These are phyloP conservation scores for Verasper variegatus DNA, from an alignment of 2,113 vertebrate genomes.

Conservation along the genomic window DNA sequence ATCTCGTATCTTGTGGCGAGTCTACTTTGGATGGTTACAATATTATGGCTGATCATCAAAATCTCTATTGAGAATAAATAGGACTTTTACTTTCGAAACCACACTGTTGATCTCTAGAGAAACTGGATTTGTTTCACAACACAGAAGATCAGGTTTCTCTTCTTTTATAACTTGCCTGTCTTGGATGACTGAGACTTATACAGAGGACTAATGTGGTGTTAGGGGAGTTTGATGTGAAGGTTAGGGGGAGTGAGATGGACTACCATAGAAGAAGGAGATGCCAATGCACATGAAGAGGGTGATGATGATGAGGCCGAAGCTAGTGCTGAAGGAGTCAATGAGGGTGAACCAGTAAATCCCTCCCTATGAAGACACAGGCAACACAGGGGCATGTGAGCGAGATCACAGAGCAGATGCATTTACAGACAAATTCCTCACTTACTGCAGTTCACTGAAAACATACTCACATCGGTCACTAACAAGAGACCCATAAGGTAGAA, in stretches of 20 bases:
- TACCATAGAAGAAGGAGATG: constrained; percentile 88
- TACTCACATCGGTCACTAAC: constrained; percentile 83
- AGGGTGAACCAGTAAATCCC: constrained; percentile 91
- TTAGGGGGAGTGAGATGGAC: constrained; percentile 20
- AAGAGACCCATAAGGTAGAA: constrained; percentile 86
- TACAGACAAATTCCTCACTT: background rate
- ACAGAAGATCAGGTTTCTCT: background rate
- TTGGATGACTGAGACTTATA: background rate
- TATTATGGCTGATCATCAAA: no score
- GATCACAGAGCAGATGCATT: constrained; percentile 8
- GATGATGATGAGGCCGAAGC: constrained; percentile 89
- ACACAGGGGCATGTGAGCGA: constrained; percentile 15
- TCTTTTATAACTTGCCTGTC: background rate
- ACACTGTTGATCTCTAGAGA: background rate
- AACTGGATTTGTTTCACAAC: background rate
- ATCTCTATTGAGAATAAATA: no score
- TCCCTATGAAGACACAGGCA: constrained; percentile 76
- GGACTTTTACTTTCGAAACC: no score
- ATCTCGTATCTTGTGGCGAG: no score
- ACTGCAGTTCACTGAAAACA: background rate
- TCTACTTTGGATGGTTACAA: no score
- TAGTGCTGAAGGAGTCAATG: constrained; percentile 88
- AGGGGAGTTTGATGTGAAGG: constrained; percentile 22
- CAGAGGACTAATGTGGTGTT: constrained; percentile 6
- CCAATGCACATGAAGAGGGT: constrained; percentile 88